Conservation (phyloP, 30 jellyfish, hydroid and myxozoan species). For the Cassiopea xamachana region DNA sequence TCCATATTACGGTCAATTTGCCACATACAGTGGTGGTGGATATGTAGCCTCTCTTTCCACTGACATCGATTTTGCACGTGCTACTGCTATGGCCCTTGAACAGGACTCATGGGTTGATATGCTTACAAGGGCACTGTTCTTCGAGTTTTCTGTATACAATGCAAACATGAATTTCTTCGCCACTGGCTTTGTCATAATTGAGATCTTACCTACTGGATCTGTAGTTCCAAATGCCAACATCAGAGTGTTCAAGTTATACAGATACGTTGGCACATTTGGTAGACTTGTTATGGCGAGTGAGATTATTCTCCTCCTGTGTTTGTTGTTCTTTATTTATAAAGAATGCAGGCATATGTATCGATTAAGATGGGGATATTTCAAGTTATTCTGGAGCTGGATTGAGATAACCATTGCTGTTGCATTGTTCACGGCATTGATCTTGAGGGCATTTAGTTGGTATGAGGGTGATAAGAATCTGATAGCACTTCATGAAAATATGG, state of each 20-base stretch:
- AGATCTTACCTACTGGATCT: conserved; percentile 72
- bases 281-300: conserved; percentile 64
- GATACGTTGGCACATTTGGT: conserved; percentile 52
- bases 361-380: conserved; percentile 54
- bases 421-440: conserved; percentile 43
- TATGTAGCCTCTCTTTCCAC: conserved; percentile 79
- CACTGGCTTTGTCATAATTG: conserved; percentile 69
- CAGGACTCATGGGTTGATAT: conserved; percentile 71
- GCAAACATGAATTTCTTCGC: conserved; percentile 81
- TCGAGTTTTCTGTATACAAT: conserved; percentile 87
- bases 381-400: conserved; percentile 67
- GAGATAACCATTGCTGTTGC: conserved; percentile 56
- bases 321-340: conserved; percentile 56
- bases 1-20: conserved; percentile 73
- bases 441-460: conserved; percentile 59
- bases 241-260: conserved; percentile 57
- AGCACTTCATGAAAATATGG: conserved; percentile 61
- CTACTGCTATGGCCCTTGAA: conserved; percentile 61
- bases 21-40: conserved; percentile 86
- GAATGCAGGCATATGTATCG: conserved; percentile 67
- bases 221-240: conserved; percentile 66
- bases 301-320: conserved; percentile 48
- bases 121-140: conserved; percentile 81
- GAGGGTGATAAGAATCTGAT: conserved; percentile 45
- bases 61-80: conserved; percentile 48